A percentile compares a stretch with the other conserved stretches of the same genome.
Conservation (phyloP, 64 coral and sea anemone genomes). For the Montipora sp. region DNA sequence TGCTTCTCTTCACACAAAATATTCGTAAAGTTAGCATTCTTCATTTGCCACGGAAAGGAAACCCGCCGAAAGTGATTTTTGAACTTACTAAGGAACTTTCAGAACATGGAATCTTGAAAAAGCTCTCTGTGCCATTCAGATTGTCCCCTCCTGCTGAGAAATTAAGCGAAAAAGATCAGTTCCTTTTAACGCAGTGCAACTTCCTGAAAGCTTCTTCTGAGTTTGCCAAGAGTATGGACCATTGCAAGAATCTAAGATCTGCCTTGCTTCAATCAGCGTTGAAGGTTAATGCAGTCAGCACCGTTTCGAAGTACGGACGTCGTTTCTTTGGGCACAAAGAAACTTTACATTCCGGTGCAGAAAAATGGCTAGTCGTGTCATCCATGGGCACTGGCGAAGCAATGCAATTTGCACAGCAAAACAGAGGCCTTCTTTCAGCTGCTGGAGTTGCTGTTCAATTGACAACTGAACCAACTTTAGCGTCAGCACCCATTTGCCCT, state of each 20-base stretch:
- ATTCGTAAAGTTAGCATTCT: conserved; percentile 65
- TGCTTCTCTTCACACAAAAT: conserved; percentile 89
- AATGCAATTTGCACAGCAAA: conserved; percentile 36
- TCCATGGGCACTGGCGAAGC: conserved; percentile 55
- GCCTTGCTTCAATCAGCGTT: background rate
- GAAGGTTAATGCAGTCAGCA: background rate
- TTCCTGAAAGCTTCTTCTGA: conserved; percentile 13
- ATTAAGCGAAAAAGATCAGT: background rate
- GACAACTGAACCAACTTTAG: background rate
- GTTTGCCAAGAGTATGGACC: background rate
- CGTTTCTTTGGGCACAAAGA: conserved; percentile 1
- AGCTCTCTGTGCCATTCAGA: background rate
- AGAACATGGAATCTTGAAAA: background rate
- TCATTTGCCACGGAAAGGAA: conserved; percentile 51
- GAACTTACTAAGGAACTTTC: background rate
- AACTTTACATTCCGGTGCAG: background rate
- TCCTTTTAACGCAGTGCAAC: conserved; percentile 13
- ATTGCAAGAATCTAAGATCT: background rate
- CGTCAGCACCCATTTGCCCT: background rate
- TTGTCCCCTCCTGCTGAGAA: background rate
- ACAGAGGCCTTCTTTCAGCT: conserved; percentile 59
- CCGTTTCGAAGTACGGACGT: background rate
- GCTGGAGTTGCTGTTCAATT: conserved; percentile 77
- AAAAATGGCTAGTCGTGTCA: conserved; percentile 71
- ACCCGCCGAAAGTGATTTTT: conserved; percentile 29